Conservation (phyloP, 2,888 invertebrate species). For the Philereme vetulata region DNA sequence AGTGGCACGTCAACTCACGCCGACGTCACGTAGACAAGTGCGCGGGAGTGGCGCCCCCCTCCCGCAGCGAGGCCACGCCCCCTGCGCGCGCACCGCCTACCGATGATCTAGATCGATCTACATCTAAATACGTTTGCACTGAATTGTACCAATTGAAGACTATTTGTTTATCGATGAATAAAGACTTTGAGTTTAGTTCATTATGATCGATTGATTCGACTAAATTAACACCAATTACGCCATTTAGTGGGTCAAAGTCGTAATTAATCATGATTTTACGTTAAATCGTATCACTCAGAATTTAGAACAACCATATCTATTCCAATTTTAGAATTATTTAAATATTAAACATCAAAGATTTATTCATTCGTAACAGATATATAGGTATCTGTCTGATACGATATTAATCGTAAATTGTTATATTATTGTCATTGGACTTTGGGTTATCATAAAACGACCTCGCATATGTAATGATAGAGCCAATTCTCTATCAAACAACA, state of each 20-base stretch:
- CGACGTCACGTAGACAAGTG: conserved; percentile 68
- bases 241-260: conserved; percentile 3
- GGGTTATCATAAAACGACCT: conserved; percentile 19
- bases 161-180: conserved; percentile 38
- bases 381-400: background rate
- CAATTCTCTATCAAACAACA: background rate
- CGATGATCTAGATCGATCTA: conserved; percentile 73
- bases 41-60: conserved; percentile 65
- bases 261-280: background rate
- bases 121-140: conserved; percentile 53
- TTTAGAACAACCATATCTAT: too few relatives aligned
- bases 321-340: too few relatives aligned
- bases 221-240: conserved; percentile 15
- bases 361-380: background rate
- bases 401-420: conserved; percentile 10
- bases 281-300: too few relatives aligned
- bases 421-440: conserved; percentile 10
- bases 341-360: background rate
- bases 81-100: conserved; percentile 67
- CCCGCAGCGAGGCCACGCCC: conserved; percentile 61
- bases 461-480: conserved; percentile 3
- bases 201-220: conserved; percentile 31
- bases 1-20: conserved; percentile 53
- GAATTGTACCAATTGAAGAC: conserved; percentile 39
- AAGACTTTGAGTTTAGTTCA: conserved; percentile 20